These are phyloP conservation scores for Parazoanthus darwini DNA, from an alignment of 92 coral and sea anemone genomes.

Conservation along the genomic window DNA sequence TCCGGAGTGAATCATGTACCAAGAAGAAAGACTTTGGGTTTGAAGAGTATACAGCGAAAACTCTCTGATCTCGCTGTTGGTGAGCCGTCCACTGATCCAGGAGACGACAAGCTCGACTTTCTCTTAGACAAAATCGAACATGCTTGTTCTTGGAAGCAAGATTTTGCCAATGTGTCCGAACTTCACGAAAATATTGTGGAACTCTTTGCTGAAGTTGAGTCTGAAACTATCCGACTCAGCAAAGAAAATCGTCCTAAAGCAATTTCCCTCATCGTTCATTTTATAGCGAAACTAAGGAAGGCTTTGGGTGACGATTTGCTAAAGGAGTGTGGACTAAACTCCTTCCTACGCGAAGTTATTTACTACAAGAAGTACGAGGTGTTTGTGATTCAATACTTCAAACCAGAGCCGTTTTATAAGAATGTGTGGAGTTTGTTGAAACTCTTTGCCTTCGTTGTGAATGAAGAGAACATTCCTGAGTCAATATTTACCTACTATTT, in stretches of 20 bases:
- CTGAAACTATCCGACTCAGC: conserved; percentile 25
- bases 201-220: conserved; percentile 29
- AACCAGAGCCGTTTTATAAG: conserved; percentile 32
- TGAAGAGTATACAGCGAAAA: conserved; percentile 1
- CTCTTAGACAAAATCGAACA: conserved; percentile 18
- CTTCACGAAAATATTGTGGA: conserved; percentile 11
- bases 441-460: conserved; percentile 30
- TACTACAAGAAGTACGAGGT: conserved; percentile 17
- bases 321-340: conserved; percentile 15
- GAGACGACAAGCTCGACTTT: background rate
- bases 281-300: background rate
- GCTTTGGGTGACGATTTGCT: conserved; percentile 17
- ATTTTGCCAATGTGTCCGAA: background rate
- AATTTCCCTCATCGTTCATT: background rate
- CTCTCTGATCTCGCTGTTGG: conserved; percentile 1
- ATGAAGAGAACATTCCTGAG: conserved; percentile 22
- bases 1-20: background rate
- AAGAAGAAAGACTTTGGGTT: conserved; percentile 19
- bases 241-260: conserved; percentile 18
- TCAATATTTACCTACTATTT: conserved; percentile 34
- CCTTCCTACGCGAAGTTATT: conserved; percentile 23
- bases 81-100: background rate
- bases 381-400: conserved; percentile 21
- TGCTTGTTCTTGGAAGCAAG: conserved; percentile 21
- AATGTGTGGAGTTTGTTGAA: conserved; percentile 7